Conservation (phyloP, 2,113 vertebrate species). For the Saguinus midas region DNA sequence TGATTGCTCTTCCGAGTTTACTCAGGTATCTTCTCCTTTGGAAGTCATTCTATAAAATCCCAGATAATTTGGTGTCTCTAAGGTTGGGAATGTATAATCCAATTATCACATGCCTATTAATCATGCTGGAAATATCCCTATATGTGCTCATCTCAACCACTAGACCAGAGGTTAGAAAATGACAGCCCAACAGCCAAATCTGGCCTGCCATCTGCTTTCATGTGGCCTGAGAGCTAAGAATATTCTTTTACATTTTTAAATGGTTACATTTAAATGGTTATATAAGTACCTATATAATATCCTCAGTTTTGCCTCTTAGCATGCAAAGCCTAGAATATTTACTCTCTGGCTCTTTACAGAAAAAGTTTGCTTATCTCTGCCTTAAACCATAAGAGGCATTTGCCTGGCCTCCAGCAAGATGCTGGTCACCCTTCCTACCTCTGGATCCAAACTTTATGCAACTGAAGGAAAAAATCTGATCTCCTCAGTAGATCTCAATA, state of each 20-base stretch:
- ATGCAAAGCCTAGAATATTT: not conserved
- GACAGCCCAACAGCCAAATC: too few relatives aligned
- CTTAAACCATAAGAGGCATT: rapidly evolving
- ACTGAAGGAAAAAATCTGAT: not conserved
- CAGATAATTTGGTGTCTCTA: not conserved
- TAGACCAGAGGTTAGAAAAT: not conserved
- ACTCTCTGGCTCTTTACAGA: not conserved
- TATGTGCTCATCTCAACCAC: not conserved
- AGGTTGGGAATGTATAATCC: not conserved
- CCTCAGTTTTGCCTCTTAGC: not conserved
- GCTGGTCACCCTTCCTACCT: rapidly evolving
- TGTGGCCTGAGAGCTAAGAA: not conserved
- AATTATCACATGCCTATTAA: too few relatives aligned
- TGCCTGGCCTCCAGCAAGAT: not conserved
- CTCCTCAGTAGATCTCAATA: too few relatives aligned
- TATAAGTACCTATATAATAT: too few relatives aligned
- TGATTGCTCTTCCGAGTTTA: not conserved
- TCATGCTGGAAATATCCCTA: not conserved
- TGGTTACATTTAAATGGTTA: not conserved
- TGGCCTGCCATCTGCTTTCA: not conserved
- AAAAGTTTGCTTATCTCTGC: rapidly evolving
- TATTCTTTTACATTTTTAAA: not conserved
- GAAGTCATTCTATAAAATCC: not conserved
- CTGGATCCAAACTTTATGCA: not conserved
- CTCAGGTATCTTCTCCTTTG: not conserved